Conservation (phyloP, 2,113 vertebrate genomes). For the Leptosomus discolor region DNA sequence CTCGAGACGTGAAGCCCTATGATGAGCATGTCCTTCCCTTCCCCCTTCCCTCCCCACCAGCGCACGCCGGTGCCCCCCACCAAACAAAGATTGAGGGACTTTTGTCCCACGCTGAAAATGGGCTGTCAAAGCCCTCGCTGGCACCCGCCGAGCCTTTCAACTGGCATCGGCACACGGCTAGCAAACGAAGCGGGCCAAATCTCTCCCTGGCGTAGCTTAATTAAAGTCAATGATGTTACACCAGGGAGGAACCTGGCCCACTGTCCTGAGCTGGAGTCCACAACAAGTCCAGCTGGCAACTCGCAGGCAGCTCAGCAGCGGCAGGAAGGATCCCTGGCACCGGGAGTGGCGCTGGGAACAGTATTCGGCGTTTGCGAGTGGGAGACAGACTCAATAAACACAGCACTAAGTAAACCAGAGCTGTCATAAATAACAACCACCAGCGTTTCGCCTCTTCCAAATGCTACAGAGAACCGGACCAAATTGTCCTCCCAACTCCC, state of each 20-base stretch:
- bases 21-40: accelerated
- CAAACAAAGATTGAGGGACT: background rate
- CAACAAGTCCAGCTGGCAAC: conserved; percentile 60
- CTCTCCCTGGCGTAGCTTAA: conserved; percentile 26
- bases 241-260: conserved; percentile 62
- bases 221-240: conserved; percentile 57
- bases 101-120: background rate
- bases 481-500: conserved; percentile 21
- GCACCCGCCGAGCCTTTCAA: background rate
- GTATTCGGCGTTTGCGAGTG: background rate
- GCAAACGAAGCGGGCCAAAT: background rate
- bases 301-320: background rate
- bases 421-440: conserved; percentile 6
- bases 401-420: background rate
- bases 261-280: conserved; percentile 38
- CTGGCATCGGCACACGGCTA: background rate
- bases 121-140: background rate
- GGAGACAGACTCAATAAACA: conserved; percentile 13
- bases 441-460: background rate
- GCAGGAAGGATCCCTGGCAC: conserved; percentile 34
- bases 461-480: background rate
- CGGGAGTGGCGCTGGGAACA: background rate
- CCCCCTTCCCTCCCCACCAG: background rate
- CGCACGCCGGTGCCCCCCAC: background rate
- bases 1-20: accelerated